A percentile compares a stretch with the other conserved stretches of the same genome.
Conservation (phyloP, 53 echinoderm and acorn worm species). For the Echinarachnius parma region DNA sequence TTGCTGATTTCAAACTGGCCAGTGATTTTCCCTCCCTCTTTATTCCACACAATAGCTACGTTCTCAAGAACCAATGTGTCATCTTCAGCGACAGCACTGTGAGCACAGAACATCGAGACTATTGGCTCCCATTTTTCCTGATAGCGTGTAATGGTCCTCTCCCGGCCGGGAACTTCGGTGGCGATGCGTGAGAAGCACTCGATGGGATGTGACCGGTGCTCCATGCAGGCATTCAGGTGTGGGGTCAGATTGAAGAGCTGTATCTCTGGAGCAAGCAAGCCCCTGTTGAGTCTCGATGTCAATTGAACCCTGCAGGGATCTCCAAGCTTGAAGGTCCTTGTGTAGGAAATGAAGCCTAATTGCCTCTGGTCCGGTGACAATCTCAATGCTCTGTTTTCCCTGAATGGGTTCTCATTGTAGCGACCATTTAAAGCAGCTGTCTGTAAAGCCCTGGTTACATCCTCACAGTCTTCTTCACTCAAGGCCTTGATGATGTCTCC, state of each 20-base stretch:
- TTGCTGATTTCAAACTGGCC: conserved; percentile 27
- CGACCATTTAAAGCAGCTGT: no score
- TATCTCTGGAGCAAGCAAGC: conserved; percentile 58
- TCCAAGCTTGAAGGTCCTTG: conserved; percentile 46
- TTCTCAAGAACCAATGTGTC: conserved; percentile 64
- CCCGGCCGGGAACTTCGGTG: conserved; percentile 18
- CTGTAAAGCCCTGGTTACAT: no score
- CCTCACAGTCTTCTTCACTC: conserved; percentile 54
- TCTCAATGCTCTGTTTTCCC: no score
- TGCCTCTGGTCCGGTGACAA: neutral
- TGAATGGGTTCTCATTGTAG: no score
- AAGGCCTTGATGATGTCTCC: no score
- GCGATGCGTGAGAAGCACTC: conserved; percentile 64
- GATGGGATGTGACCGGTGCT: conserved; percentile 70
- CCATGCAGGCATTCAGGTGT: conserved; percentile 59
- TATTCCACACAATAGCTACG: conserved; percentile 59
- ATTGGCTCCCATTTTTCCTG: conserved; percentile 63
- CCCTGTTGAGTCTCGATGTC: conserved; percentile 45
- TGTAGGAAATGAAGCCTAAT: conserved; percentile 26
- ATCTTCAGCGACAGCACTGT: conserved; percentile 68
- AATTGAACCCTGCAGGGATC: conserved; percentile 72
- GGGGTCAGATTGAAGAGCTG: conserved; percentile 76
- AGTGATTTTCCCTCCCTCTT: neutral
- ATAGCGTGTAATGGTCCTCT: conserved; percentile 44
- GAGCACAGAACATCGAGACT: conserved; percentile 63